These are phyloP conservation scores for Drosophila emarginata DNA, from an alignment of 2,888 invertebrate genomes.

Conservation along the genomic window DNA sequence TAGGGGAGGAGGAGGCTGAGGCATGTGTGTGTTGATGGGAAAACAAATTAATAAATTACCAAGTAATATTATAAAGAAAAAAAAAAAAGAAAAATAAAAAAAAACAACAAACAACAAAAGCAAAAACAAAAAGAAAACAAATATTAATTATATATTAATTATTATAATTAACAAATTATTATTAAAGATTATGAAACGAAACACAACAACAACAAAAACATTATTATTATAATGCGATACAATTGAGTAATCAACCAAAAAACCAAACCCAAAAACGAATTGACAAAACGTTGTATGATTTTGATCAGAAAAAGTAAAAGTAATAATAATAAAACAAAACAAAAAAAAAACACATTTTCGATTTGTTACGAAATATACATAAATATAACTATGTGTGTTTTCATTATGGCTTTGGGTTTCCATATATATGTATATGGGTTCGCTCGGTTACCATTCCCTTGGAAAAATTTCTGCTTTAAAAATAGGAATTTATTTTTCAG, in stretches of 20 bases:
- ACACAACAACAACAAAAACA: constrained; percentile 41
- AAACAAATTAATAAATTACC: constrained; percentile 70
- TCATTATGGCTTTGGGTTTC: constrained; percentile 8
- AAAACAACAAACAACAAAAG: constrained; percentile 22
- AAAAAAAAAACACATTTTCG: constrained; percentile 62
- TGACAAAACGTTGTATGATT: constrained; percentile 82
- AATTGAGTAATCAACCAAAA: constrained; percentile 54
- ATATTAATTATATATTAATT: constrained; percentile 76
- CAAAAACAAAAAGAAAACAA: constrained; percentile 64
- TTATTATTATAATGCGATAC: constrained; percentile 60
- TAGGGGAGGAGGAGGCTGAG: constrained; percentile 1
- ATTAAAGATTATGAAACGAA: constrained; percentile 63
- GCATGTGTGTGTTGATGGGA: constrained; percentile 44
- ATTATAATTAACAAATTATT: constrained; percentile 65
- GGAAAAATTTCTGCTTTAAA: too few species aligned
- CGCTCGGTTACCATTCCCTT: too few species aligned
- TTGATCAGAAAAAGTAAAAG: constrained; percentile 77
- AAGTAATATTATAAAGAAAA: constrained; percentile 71
- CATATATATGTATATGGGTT: too few species aligned
- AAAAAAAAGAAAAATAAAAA: constrained; percentile 43
- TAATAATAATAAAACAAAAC: constrained; percentile 56
- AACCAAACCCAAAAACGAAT: constrained; percentile 63
- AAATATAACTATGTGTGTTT: constrained; percentile 38
- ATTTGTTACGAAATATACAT: constrained; percentile 76
- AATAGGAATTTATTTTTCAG: too few species aligned